Conservation (phyloP, 2,888 invertebrate genomes). For the Iselma pallidipennis region DNA sequence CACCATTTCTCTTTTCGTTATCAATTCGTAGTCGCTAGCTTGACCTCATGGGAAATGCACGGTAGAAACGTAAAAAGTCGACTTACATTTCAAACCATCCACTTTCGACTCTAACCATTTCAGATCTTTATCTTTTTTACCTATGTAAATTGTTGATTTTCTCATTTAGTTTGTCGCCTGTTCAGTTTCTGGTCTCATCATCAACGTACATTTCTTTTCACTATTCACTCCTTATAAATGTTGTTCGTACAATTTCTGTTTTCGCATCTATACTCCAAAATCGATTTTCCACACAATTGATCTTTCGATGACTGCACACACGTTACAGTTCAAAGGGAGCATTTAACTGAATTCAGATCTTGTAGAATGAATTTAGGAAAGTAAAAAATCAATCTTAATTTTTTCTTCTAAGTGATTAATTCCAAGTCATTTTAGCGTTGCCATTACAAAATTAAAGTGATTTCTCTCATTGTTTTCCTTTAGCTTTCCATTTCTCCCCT, state of each 20-base stretch:
- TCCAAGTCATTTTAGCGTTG: not conserved
- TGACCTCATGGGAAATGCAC: not conserved
- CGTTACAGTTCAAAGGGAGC: no score
- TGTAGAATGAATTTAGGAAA: no score
- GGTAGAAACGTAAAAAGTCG: not conserved
- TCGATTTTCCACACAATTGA: not conserved
- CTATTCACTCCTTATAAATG: no score
- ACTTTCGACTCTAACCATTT: not conserved
- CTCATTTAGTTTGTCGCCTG: not conserved
- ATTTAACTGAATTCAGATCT: no score
- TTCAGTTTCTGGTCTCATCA: no score
- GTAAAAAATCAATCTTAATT: no score
- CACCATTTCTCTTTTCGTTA: not conserved
- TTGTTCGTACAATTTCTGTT: not conserved
- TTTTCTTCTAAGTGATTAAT: not conserved
- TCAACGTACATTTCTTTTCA: no score
- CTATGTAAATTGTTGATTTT: not conserved
- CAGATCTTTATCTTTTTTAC: not conserved
- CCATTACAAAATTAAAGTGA: not conserved
- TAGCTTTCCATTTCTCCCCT: not conserved
- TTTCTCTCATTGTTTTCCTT: not conserved
- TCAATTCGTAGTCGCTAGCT: not conserved
- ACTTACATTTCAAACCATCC: no score
- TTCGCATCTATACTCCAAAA: no score
- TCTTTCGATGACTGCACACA: not conserved